Evolutionary conservation across 2,797 vertebrate species (phyloP).

Genomic region (Coendou prehensilis): DNA sequence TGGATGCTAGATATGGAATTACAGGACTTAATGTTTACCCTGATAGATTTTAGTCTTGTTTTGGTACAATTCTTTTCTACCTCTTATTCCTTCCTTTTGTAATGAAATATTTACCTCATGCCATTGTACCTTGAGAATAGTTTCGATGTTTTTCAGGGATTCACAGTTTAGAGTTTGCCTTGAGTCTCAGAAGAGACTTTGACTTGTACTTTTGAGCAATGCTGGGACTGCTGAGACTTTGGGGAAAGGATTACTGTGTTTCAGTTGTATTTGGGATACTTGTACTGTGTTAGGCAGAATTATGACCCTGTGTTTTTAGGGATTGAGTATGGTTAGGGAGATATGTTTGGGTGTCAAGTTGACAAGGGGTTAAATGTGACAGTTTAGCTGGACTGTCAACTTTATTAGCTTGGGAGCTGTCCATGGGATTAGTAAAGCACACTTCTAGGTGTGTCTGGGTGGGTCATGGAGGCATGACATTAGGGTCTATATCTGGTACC

Average conservation of each 20-base stretch:
- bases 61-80: background rate
- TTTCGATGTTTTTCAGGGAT: background rate
- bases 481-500: too few species aligned
- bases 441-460: too few species aligned
- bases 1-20: background rate
- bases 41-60: background rate
- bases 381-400: background rate
- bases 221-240: background rate
- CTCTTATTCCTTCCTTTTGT: background rate
- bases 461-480: too few species aligned
- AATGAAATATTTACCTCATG: background rate
- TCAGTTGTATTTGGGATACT: background rate
- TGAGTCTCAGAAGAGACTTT: background rate
- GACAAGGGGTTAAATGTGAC: background rate
- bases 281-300: background rate
- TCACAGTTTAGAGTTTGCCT: background rate
- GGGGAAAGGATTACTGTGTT: background rate
- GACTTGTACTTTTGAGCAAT: background rate
- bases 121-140: background rate
- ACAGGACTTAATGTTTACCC: background rate
- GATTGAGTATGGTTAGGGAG: background rate
- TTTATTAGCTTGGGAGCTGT: too few species aligned
- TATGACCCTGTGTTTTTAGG: background rate
- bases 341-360: background rate
- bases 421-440: too few species aligned